These are phyloP conservation scores for Cephalopterus ornatus DNA, from an alignment of 2,113 vertebrate genomes.

Conservation along the genomic window DNA sequence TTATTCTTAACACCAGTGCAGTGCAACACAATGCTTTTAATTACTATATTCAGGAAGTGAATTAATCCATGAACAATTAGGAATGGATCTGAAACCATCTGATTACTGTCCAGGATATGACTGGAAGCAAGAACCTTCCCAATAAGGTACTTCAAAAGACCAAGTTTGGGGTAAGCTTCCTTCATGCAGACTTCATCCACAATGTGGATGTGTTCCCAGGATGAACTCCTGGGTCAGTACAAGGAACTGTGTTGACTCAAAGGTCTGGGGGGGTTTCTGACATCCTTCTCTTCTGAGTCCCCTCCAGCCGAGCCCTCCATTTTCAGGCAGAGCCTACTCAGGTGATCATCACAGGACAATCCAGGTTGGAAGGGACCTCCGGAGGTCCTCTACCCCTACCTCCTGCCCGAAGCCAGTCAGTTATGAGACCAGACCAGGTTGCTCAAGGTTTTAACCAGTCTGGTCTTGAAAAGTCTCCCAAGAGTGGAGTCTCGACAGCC, in stretches of 20 bases:
- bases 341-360: not conserved
- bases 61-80: not conserved
- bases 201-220: accelerated
- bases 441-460: not conserved
- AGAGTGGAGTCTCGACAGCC: not conserved
- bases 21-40: not conserved
- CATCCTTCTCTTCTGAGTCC: not conserved
- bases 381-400: not conserved
- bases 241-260: not conserved
- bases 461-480: not conserved
- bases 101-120: not conserved
- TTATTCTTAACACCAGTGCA: too few species aligned
- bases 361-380: not conserved
- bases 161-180: not conserved
- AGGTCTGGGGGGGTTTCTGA: not conserved
- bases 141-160: not conserved
- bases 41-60: not conserved
- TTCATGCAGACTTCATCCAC: not conserved
- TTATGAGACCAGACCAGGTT: not conserved
- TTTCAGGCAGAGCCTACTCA: not conserved
- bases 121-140: not conserved
- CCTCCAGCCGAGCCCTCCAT: not conserved
- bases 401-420: not conserved
- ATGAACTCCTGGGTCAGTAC: not conserved
- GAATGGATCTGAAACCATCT: not conserved